Conservation (phyloP, 92 coral and sea anemone genomes). For the Chrysogorgia sp. region DNA sequence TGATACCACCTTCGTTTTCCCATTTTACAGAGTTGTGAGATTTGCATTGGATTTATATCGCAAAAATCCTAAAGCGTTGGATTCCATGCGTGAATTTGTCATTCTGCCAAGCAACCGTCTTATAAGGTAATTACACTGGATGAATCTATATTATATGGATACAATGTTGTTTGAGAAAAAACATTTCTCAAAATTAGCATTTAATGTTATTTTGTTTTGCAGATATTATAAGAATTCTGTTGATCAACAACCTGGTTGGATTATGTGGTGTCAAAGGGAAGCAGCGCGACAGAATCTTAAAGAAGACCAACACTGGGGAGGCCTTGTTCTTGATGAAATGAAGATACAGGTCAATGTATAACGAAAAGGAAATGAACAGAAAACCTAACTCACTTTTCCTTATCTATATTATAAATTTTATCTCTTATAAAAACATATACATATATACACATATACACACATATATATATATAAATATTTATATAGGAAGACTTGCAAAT, state of each 20-base stretch:
- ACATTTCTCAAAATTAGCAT: background rate
- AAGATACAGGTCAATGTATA: no score
- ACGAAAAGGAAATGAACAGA: no score
- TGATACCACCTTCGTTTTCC: background rate
- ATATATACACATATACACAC: no score
- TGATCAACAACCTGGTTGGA: constrained; percentile 1
- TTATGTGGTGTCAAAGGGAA: background rate
- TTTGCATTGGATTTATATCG: background rate
- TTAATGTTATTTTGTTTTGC: background rate
- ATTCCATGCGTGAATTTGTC: background rate
- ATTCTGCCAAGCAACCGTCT: constrained; percentile 1
- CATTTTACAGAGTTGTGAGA: background rate
- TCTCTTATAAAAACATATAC: no score
- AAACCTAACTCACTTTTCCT: no score
- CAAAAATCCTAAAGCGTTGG: background rate
- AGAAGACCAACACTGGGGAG: background rate
- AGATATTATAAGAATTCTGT: background rate
- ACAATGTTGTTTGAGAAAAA: background rate
- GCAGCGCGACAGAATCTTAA: constrained; percentile 1
- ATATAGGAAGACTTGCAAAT: constrained; percentile 23
- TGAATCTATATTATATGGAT: background rate
- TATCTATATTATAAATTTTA: no score
- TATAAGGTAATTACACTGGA: background rate
- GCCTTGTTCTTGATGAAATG: no score
- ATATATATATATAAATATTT: no score